A percentile compares a stretch with the other conserved stretches of the same genome.
phyloP scores from a whole-genome alignment of 2,113 vertebrate species.

The Neodon shergylaensis region DNA sequence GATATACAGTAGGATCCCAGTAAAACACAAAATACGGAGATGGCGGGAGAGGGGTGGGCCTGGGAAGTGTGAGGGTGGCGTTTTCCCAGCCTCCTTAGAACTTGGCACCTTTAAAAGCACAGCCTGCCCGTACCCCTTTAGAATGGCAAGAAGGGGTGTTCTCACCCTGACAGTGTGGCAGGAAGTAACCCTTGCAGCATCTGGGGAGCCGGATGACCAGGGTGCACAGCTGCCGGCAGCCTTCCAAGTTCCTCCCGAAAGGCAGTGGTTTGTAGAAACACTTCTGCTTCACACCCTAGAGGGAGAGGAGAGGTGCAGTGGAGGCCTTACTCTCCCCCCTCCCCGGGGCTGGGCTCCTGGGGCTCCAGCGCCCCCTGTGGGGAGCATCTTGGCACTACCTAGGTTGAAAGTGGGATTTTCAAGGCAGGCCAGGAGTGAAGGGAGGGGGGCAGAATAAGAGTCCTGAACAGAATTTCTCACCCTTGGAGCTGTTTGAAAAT shows the following conservation, averaged over 20 bases:
- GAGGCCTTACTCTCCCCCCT: no score
- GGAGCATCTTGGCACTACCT: background rate
- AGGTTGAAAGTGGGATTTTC: background rate
- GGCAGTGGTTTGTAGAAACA: constrained; percentile 83
- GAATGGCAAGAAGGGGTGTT: background rate
- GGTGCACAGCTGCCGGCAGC: constrained; percentile 89
- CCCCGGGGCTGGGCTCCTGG: background rate
- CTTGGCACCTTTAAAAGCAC: background rate
- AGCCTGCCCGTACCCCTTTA: background rate
- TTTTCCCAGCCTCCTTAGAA: rapidly evolving
- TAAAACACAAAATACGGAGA: background rate
- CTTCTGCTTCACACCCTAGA: constrained; percentile 76
- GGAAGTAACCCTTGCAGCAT: constrained; percentile 94
- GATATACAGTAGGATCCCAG: background rate
- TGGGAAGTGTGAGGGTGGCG: rapidly evolving
- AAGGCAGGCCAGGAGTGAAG: background rate
- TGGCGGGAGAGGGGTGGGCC: background rate
- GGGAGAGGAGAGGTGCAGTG: background rate
- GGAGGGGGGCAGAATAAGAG: background rate
- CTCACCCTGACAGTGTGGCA: constrained; percentile 93
- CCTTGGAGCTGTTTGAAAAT: background rate
- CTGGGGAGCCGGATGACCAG: constrained; percentile 86
- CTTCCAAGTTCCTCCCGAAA: constrained; percentile 71
- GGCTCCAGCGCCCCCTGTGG: background rate
- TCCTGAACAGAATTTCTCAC: background rate